These are phyloP conservation scores for Tapera naevia DNA, from an alignment of 2,797 vertebrate genomes.

Conservation along the genomic window DNA sequence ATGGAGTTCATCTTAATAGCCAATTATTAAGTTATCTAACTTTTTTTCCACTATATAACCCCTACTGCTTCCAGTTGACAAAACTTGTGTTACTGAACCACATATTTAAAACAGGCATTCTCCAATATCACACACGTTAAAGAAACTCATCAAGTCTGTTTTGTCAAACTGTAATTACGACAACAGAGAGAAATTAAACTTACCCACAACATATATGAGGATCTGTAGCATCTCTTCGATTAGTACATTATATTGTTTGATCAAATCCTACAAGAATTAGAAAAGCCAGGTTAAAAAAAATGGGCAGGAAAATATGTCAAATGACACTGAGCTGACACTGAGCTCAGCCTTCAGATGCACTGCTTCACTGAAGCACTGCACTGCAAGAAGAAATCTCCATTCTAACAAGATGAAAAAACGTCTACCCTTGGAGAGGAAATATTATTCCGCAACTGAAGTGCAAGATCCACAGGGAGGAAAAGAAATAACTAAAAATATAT, in stretches of 20 bases:
- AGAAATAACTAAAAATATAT: neutral
- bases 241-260: conserved; percentile 89
- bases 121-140: neutral
- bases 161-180: neutral
- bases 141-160: neutral
- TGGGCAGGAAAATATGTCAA: neutral
- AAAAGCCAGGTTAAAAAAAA: conserved; percentile 3
- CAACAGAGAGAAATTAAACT: neutral
- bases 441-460: neutral
- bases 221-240: conserved; percentile 96
- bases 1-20: neutral
- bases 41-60: neutral
- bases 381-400: no score
- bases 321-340: neutral
- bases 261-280: conserved; percentile 83
- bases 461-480: neutral
- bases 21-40: neutral
- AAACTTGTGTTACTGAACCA: neutral
- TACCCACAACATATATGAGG: conserved; percentile 90
- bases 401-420: neutral
- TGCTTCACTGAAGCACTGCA: neutral
- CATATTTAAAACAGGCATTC: neutral
- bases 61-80: neutral
- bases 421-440: neutral
- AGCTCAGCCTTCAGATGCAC: neutral